A percentile compares a stretch with the other conserved stretches of the same genome.
Conservation (phyloP, 2,888 invertebrate genomes). For the Dasysyrphus albostriatus region DNA sequence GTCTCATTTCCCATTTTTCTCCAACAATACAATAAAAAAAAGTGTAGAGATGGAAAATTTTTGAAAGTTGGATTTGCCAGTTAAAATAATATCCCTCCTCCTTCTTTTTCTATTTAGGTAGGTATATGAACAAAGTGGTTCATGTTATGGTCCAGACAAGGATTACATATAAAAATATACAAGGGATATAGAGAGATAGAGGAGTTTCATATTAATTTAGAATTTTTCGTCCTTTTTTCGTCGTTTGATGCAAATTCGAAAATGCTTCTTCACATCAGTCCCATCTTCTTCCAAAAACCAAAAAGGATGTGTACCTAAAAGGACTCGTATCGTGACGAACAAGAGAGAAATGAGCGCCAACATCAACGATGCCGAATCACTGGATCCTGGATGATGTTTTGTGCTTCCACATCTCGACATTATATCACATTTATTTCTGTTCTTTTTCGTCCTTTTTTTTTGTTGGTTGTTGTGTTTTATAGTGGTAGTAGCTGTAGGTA, state of each 20-base stretch:
- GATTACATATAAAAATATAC: conserved; percentile 35
- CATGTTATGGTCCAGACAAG: conserved; percentile 49
- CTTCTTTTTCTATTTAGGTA: neutral
- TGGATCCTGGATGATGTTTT: conserved; percentile 61
- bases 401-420: conserved; percentile 61
- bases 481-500: neutral
- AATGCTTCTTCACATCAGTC: conserved; percentile 38
- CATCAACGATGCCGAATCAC: conserved; percentile 54
- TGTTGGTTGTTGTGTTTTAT: conserved; percentile 25
- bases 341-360: conserved; percentile 51
- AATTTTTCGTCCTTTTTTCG: conserved; percentile 68
- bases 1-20: conserved; percentile 32
- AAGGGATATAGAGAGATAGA: conserved; percentile 28
- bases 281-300: conserved; percentile 2
- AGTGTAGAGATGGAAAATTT: conserved; percentile 46
- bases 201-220: conserved; percentile 73
- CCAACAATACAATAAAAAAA: neutral
- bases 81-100: conserved; percentile 62
- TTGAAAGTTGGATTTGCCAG: conserved; percentile 72
- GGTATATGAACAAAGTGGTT: conserved; percentile 27
- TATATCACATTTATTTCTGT: conserved; percentile 62
- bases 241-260: conserved; percentile 73
- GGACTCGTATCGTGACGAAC: conserved; percentile 49
- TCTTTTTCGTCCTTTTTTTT: conserved; percentile 31
- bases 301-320: conserved; percentile 11